Percentiles rank a stretch among this genome's conserved stretches.
These are phyloP conservation scores for Pristionchus mayeri DNA, from an alignment of 2,888 invertebrate species.

Conservation along the genomic window DNA sequence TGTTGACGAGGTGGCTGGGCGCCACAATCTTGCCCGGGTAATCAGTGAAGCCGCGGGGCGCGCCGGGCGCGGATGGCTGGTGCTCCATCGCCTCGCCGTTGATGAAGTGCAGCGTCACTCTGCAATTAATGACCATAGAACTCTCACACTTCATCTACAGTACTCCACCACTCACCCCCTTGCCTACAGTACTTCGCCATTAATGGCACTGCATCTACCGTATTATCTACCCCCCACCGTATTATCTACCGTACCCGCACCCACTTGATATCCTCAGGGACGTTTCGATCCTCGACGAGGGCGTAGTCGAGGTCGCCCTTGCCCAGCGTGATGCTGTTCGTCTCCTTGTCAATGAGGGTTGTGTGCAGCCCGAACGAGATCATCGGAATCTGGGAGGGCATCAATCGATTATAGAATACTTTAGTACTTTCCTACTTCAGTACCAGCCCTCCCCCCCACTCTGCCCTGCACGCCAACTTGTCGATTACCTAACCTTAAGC, in stretches of 20 bases:
- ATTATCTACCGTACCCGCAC: constrained; percentile 8
- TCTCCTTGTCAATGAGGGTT: constrained; percentile 81
- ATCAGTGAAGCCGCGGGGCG: background rate
- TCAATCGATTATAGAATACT: no score
- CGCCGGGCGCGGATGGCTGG: background rate
- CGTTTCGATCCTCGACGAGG: constrained; percentile 52
- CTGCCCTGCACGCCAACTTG: no score
- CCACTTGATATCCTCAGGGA: constrained; percentile 53
- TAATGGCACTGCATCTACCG: background rate
- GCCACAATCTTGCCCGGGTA: constrained; percentile 33
- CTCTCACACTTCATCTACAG: no score
- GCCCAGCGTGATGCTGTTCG: background rate
- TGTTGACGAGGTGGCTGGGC: constrained; percentile 22
- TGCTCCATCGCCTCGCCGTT: background rate
- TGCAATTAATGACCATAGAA: background rate
- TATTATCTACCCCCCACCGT: no score
- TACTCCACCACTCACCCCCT: background rate
- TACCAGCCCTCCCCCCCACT: no score
- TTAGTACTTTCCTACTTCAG: no score
- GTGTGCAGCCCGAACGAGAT: constrained; percentile 83
- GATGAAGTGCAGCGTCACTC: background rate
- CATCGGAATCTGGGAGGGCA: constrained; percentile 79
- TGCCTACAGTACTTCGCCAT: background rate
- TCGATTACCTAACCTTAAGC: no score
- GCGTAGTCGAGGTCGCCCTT: constrained; percentile 60